Conservation (phyloP, 2,888 invertebrate genomes). For the Marronus borbonicus region DNA sequence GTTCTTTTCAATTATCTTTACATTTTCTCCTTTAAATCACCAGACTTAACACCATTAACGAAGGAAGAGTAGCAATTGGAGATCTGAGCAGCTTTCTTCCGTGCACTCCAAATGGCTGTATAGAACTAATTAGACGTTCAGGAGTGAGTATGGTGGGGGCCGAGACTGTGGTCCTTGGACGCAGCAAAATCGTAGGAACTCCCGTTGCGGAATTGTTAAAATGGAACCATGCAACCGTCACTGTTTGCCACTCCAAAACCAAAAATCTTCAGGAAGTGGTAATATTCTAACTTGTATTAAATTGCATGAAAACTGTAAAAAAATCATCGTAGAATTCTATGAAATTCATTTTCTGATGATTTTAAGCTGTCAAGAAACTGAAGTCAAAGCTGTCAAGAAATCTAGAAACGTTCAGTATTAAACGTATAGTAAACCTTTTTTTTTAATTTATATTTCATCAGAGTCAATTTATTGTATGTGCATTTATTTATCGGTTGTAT, state of each 20-base stretch:
- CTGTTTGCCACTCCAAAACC: conserved; percentile 97
- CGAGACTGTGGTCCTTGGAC: conserved; percentile 93
- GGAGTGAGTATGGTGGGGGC: conserved; percentile 86
- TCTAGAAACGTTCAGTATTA: too few species aligned
- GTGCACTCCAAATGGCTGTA: conserved; percentile 96
- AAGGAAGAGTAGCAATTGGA: conserved; percentile 92
- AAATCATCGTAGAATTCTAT: too few species aligned
- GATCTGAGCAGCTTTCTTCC: conserved; percentile 93
- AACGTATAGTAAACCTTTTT: too few species aligned
- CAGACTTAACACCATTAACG: conserved; percentile 91
- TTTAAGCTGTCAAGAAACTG: too few species aligned
- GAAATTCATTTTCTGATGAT: too few species aligned
- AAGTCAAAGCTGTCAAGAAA: too few species aligned
- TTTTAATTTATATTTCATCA: too few species aligned
- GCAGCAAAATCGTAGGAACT: conserved; percentile 98
- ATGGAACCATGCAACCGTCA: conserved; percentile 98
- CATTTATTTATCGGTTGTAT: neutral
- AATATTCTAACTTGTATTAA: conserved; percentile 55
- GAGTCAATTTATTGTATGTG: neutral
- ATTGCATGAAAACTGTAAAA: neutral
- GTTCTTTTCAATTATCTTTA: neutral
- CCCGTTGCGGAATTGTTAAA: conserved; percentile 95
- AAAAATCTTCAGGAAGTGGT: conserved; percentile 85
- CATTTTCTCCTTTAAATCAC: conserved; percentile 39
- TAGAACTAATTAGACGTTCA: conserved; percentile 90